A percentile compares a stretch with the other conserved stretches of the same genome.
phyloP scores from a whole-genome alignment of 2,888 invertebrate species.

The Philonicus albiceps region DNA sequence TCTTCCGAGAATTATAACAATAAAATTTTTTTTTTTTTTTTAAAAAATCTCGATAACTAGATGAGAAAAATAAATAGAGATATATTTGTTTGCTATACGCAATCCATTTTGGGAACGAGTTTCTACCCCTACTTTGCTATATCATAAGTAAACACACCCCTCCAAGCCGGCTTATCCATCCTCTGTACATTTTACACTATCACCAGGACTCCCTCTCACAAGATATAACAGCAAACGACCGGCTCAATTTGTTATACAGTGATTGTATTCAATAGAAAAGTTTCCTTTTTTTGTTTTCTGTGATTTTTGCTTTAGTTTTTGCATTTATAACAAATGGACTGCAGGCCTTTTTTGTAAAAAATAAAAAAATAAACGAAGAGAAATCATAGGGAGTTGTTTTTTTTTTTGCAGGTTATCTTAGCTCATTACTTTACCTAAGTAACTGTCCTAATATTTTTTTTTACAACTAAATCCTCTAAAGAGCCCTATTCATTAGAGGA shows the following conservation, averaged over 20 bases:
- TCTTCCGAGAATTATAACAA: background rate
- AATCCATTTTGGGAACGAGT: background rate
- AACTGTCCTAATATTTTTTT: background rate
- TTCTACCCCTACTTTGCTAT: background rate
- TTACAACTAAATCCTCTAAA: background rate
- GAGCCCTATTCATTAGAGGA: background rate
- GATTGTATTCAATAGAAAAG: background rate
- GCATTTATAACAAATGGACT: background rate
- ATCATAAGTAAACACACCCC: background rate
- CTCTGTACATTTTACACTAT: background rate
- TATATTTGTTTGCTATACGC: background rate
- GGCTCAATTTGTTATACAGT: background rate
- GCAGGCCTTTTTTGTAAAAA: background rate
- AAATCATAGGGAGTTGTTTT: background rate
- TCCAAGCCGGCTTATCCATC: background rate
- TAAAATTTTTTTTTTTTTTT: background rate
- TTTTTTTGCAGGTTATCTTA: background rate
- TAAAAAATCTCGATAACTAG: background rate
- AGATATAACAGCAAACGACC: background rate
- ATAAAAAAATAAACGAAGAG: background rate
- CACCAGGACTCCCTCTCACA: background rate
- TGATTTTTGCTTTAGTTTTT: background rate
- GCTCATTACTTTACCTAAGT: background rate
- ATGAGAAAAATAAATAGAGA: background rate
- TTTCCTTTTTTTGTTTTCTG: background rate